Conservation (phyloP, 2,888 invertebrate species). For the Lasioglossum leucozonium region DNA sequence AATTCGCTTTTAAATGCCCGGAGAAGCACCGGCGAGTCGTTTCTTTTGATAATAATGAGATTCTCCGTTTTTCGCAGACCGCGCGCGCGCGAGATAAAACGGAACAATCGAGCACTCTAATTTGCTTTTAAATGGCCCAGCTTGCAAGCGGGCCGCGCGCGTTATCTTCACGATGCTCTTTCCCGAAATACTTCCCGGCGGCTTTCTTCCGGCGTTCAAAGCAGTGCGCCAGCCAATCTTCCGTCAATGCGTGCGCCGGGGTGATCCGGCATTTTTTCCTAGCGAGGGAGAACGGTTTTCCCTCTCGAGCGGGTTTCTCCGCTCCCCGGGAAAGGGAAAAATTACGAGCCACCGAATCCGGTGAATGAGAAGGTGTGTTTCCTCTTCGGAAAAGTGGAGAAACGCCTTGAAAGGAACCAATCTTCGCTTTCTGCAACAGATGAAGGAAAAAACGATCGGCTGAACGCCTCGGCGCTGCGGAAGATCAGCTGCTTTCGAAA, state of each 20-base stretch:
- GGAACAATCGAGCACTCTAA: neutral
- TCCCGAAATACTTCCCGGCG: neutral
- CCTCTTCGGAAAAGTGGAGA: neutral
- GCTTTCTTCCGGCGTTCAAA: neutral
- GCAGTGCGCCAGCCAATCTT: neutral
- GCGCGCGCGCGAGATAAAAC: neutral
- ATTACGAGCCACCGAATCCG: neutral
- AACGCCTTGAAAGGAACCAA: conserved; percentile 6
- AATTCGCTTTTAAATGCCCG: neutral
- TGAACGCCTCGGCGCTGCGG: neutral
- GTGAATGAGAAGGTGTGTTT: conserved; percentile 3
- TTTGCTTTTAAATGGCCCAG: neutral
- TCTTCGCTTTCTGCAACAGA: conserved; percentile 6
- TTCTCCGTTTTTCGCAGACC: neutral
- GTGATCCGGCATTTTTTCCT: conserved; percentile 8
- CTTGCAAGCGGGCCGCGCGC: neutral
- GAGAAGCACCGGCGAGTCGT: neutral
- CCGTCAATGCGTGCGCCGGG: neutral
- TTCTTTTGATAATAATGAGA: neutral
- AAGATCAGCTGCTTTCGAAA: neutral
- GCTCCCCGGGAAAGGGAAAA: neutral
- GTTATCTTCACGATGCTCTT: neutral
- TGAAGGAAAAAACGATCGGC: neutral
- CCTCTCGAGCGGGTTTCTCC: neutral
- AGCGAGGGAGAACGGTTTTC: neutral